Base-by-base conservation (phyloP, 1,140 invertebrate genomes). In the Triops longicaudatus region DNA sequence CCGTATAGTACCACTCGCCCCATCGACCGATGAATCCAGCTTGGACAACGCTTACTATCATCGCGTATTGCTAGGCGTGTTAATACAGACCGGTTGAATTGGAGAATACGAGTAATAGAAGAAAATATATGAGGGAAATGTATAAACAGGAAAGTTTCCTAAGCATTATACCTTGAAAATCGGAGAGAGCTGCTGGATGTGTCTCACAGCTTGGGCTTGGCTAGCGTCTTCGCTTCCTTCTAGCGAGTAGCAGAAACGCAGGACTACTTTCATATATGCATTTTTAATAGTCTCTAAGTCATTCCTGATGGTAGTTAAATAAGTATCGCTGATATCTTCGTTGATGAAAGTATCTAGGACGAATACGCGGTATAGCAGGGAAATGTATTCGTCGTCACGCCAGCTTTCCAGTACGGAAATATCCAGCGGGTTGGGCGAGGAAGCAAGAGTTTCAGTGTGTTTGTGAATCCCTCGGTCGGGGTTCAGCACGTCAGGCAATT, bases 1-100 rank as follows among this genome's bases (percentile, higher is more conserved):
- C n/a, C 6, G 77, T 42, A 41, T 78, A 78, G 41, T 75, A 78
- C 77, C 77, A 78, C 27, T 78, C 77, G 1, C 77, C 77, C 77
- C 73, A 78, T 31, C 27, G 26, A 7, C 77, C 73, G 37, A 78
- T 77, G 22, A 78, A 43, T 12, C 77, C 77, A 28, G 42, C 17
- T 72, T 78, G 77, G 17, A 78, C 37, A 14, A 78, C 77, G 17
- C 1, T 27, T 11, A 78, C 76, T 10, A 71, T 28, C n/a, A 75
- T 41, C 9, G 17, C 73, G 41, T 78, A 41, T 17, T 73, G 10
- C 77, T 78, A 26, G 1, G 14, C 22, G 22, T 74, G 9, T 9
- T 9, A 10, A 31, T 28, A 74, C 22, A 27, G 37, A 74, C 11
- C 1, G 26, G 22, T 4, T 31, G 73, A 74, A 27, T 74, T 4